These are phyloP conservation scores for Cryptophagus acutangulus DNA, from an alignment of 2,888 invertebrate genomes.

Conservation along the genomic window DNA sequence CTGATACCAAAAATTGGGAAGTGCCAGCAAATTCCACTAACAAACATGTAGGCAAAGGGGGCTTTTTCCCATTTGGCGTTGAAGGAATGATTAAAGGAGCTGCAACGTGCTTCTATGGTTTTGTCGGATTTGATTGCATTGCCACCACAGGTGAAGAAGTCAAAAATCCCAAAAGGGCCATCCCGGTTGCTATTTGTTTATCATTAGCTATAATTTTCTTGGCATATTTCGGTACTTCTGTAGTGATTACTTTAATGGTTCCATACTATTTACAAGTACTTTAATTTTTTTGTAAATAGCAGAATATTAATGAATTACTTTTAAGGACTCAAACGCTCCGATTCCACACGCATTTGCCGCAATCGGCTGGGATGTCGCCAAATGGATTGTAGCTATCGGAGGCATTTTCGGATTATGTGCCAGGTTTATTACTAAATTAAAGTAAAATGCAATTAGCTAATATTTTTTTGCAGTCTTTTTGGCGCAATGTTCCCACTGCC, in stretches of 20 bases:
- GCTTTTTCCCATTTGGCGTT: slow-evolving; percentile 80
- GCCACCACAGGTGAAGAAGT: slow-evolving; percentile 88
- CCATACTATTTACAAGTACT: slow-evolving; percentile 72
- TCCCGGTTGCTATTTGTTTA: slow-evolving; percentile 80
- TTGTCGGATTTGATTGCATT: slow-evolving; percentile 90
- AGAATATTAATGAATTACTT: slow-evolving; percentile 7
- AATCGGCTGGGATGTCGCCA: slow-evolving; percentile 72
- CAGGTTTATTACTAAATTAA: slow-evolving; percentile 51
- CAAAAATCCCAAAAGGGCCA: slow-evolving; percentile 75
- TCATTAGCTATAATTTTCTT: slow-evolving; percentile 79
- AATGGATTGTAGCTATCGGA: slow-evolving; percentile 79
- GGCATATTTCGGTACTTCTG: slow-evolving; percentile 85
- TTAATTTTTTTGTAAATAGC: slow-evolving; percentile 1
- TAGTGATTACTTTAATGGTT: slow-evolving; percentile 80
- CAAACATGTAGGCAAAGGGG: slow-evolving; percentile 60
- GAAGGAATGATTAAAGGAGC: slow-evolving; percentile 75
- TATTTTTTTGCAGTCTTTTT: slow-evolving; percentile 57
- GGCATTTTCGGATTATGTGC: slow-evolving; percentile 82
- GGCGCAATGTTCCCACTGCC: slow-evolving; percentile 85
- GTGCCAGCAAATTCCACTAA: slow-evolving; percentile 40
- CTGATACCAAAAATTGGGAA: slow-evolving; percentile 51
- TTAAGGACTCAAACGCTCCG: slow-evolving; percentile 70
- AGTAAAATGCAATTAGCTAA: not conserved
- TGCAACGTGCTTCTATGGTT: slow-evolving; percentile 85
- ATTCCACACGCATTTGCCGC: slow-evolving; percentile 72